phyloP scores from a whole-genome alignment of 2,797 vertebrate species.

The Rhinophrynus dorsalis region DNA sequence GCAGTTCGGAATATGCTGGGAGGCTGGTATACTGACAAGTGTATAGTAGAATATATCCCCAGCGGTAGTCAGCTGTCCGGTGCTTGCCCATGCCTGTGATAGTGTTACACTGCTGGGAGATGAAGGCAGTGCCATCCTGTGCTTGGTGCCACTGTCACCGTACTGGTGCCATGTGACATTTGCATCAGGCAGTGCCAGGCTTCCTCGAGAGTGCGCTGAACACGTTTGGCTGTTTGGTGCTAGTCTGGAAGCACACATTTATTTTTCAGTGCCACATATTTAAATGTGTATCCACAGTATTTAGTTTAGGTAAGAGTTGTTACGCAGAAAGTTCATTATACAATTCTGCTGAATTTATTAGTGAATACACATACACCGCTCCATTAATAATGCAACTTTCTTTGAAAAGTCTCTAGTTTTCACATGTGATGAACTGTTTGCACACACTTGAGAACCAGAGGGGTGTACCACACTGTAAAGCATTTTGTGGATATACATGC shows the following conservation, averaged over 20 bases:
- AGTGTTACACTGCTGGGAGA: slow-evolving; percentile 71
- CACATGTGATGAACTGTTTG: no score
- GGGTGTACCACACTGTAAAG: no score
- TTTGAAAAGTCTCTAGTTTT: no score
- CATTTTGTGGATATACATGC: no score
- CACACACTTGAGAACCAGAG: no score
- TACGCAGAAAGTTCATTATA: no score
- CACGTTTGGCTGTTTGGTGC: slow-evolving; percentile 51
- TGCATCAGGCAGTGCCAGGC: slow-evolving; percentile 49
- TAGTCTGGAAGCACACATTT: slow-evolving; percentile 66
- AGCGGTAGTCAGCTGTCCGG: slow-evolving; percentile 63
- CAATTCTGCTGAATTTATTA: no score
- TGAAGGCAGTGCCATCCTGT: slow-evolving; percentile 51
- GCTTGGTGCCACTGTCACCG: slow-evolving; percentile 45
- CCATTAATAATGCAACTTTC: no score
- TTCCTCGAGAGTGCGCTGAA: slow-evolving; percentile 64
- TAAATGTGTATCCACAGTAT: slow-evolving; percentile 93
- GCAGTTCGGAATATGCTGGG: no score
- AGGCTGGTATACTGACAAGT: no score
- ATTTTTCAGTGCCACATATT: slow-evolving; percentile 78
- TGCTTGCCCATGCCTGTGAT: slow-evolving; percentile 55
- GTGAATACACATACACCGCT: no score
- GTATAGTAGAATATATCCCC: no score
- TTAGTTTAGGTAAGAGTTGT: slow-evolving; percentile 87
- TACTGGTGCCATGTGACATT: slow-evolving; percentile 56